Evolutionary conservation across 1,140 invertebrate species (phyloP).

Genomic region (Brevipalpus yothersi): DNA sequence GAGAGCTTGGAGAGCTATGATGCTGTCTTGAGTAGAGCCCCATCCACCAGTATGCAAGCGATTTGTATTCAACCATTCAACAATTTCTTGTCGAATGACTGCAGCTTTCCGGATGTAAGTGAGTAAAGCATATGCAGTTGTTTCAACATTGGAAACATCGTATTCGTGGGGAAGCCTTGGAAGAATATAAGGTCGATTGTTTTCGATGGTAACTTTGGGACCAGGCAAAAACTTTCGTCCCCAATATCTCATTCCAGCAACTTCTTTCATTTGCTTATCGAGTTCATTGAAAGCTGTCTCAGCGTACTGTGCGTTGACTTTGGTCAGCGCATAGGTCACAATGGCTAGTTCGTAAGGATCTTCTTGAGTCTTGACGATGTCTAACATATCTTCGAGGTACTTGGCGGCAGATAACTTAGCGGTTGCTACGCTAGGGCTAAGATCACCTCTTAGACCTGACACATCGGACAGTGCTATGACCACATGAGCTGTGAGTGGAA

Average conservation of each 20-base stretch:
- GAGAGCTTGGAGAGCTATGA: conserved; percentile 60
- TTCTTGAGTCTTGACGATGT: conserved; percentile 37
- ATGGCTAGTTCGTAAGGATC: conserved; percentile 61
- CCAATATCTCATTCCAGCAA: conserved; percentile 43
- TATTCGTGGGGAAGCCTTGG: conserved; percentile 61
- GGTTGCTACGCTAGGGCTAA: conserved; percentile 43
- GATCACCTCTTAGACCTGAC: conserved; percentile 16
- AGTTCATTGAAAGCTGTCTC: conserved; percentile 56
- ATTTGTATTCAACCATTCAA: conserved; percentile 77
- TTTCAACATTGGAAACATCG: conserved; percentile 71
- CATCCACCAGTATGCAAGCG: conserved; percentile 72
- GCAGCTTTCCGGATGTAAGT: conserved; percentile 61
- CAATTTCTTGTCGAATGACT: conserved; percentile 50
- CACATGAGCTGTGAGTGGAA: conserved; percentile 66
- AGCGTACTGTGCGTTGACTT: conserved; percentile 45
- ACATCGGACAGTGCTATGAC: conserved; percentile 46
- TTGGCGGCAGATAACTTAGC: conserved; percentile 34
- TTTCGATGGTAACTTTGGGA: conserved; percentile 56
- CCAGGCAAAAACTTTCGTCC: conserved; percentile 44
- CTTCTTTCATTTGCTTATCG: conserved; percentile 31
- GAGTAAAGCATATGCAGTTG: conserved; percentile 72
- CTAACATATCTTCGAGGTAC: conserved; percentile 62
- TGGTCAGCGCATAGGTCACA: conserved; percentile 57
- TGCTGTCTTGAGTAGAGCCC: conserved; percentile 80
- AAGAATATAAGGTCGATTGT: conserved; percentile 66